phyloP scores from a whole-genome alignment of 2,888 invertebrate genomes.

The Temnothorax ravouxi region DNA sequence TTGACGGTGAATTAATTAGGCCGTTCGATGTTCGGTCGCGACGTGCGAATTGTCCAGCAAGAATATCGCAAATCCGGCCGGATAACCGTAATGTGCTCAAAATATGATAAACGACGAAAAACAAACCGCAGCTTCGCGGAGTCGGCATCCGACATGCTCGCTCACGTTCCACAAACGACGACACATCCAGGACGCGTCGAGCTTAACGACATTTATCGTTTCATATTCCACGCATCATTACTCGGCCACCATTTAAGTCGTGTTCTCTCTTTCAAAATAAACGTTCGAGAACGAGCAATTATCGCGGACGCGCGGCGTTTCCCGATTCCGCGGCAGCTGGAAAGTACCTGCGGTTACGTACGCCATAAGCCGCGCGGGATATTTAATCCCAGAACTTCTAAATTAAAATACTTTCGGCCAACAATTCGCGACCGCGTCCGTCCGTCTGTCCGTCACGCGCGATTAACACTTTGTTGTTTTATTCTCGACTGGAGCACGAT shows the following conservation, averaged over 20 bases:
- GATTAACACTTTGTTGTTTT: slow-evolving; percentile 39
- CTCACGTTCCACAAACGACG: slow-evolving; percentile 7
- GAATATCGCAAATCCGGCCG: slow-evolving; percentile 29
- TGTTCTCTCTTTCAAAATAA: slow-evolving; percentile 30
- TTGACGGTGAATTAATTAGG: slow-evolving; percentile 69
- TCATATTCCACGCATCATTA: slow-evolving; percentile 48
- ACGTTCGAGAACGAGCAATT: slow-evolving; percentile 44
- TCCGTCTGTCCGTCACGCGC: not conserved
- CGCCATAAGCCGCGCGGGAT: slow-evolving; percentile 27
- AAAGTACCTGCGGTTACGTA: slow-evolving; percentile 38
- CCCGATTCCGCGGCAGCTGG: not conserved
- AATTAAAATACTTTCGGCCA: slow-evolving; percentile 64
- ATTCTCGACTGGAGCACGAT: not conserved
- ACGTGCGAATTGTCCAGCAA: slow-evolving; percentile 18
- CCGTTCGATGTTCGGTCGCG: slow-evolving; percentile 12
- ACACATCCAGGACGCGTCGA: slow-evolving; percentile 23
- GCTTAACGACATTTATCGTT: slow-evolving; percentile 35
- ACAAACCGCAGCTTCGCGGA: slow-evolving; percentile 6
- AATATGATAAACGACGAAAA: slow-evolving; percentile 13
- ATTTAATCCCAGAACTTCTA: slow-evolving; percentile 57
- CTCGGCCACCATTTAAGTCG: slow-evolving; percentile 14
- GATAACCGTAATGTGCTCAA: slow-evolving; percentile 54
- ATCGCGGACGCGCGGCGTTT: slow-evolving; percentile 33
- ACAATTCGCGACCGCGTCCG: slow-evolving; percentile 31
- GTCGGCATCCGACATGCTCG: not conserved